These are phyloP conservation scores for Crotalus adamanteus DNA, from an alignment of 2,797 vertebrate species.

Conservation along the genomic window DNA sequence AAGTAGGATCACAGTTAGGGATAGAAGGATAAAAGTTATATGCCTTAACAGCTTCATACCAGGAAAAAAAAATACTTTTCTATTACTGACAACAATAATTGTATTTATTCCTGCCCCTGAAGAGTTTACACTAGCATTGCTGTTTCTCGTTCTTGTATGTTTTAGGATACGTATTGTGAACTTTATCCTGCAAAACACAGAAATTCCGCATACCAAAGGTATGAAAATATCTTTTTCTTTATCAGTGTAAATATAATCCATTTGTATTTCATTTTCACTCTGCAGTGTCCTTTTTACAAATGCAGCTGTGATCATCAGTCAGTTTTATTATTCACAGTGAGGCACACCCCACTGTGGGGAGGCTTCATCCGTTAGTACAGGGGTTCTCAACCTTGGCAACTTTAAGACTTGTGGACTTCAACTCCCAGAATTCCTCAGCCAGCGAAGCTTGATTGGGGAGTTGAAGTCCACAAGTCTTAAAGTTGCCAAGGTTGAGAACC, in stretches of 20 bases:
- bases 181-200: constrained; percentile 80
- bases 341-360: not conserved
- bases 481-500: too few species aligned
- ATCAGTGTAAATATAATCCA: not conserved
- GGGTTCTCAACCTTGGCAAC: too few species aligned
- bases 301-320: not conserved
- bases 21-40: not conserved
- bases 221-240: constrained; percentile 63
- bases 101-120: not conserved
- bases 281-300: not conserved
- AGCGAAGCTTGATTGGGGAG: too few species aligned
- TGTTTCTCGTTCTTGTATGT: constrained; percentile 37
- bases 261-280: not conserved
- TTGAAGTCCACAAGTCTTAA: too few species aligned
- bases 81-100: not conserved
- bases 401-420: too few species aligned
- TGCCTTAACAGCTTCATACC: not conserved
- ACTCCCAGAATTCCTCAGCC: too few species aligned
- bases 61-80: not conserved
- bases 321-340: not conserved
- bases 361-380: not conserved
- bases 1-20: not conserved
- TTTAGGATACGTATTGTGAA: constrained; percentile 87
- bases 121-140: not conserved
- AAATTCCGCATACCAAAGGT: constrained; percentile 2